phyloP scores from a whole-genome alignment of 2,888 invertebrate species.

The Seira musarum region DNA sequence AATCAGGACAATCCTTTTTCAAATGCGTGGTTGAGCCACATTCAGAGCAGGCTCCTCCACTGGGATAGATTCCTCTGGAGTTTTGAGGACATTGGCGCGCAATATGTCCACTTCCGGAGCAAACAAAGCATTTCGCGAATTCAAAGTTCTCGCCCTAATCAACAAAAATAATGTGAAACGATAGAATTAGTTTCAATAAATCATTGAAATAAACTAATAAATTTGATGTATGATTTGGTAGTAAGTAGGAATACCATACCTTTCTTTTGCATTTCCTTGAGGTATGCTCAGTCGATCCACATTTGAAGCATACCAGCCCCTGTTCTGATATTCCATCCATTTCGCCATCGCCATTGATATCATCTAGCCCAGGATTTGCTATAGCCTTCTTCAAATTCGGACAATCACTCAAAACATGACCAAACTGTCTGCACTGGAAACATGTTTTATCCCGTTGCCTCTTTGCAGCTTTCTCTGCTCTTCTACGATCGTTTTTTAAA shows the following conservation, averaged over 20 bases:
- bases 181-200: too few relatives aligned
- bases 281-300: conserved; percentile 90
- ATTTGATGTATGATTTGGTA: too few relatives aligned
- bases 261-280: conserved; percentile 73
- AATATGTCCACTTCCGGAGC: conserved; percentile 89
- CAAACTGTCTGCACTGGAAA: conserved; percentile 76
- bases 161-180: conserved; percentile 18
- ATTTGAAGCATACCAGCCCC: conserved; percentile 86
- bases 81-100: conserved; percentile 91
- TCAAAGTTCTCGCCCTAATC: conserved; percentile 78
- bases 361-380: background rate
- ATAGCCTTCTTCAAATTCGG: conserved; percentile 74
- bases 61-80: conserved; percentile 88
- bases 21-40: conserved; percentile 91
- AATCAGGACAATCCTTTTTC: conserved; percentile 82
- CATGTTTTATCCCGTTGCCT: conserved; percentile 79
- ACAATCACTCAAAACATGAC: conserved; percentile 87
- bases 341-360: background rate
- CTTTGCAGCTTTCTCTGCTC: conserved; percentile 81
- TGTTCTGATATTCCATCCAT: background rate
- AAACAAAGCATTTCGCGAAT: conserved; percentile 91
- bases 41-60: conserved; percentile 85
- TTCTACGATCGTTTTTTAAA: conserved; percentile 80
- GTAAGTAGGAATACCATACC: conserved; percentile 48
- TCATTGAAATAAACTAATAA: too few relatives aligned